Conservation (phyloP, 2,113 vertebrate species). For the Patagioenas fasciata region DNA sequence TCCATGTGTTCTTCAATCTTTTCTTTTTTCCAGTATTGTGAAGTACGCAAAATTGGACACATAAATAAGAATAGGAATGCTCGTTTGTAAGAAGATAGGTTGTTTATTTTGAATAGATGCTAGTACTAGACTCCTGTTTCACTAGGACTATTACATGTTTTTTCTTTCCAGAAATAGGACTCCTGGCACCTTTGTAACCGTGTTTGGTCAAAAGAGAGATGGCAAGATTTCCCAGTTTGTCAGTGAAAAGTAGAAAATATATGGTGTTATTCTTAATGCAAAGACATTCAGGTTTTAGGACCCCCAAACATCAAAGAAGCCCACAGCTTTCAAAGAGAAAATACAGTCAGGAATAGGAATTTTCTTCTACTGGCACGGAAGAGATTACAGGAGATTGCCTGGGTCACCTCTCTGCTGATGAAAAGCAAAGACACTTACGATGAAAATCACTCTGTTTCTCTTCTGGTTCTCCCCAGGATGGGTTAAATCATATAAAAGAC, state of each 20-base stretch:
- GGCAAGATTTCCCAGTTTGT: constrained; percentile 30
- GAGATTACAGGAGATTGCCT: background rate
- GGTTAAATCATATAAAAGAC: background rate
- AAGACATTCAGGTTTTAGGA: background rate
- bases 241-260: background rate
- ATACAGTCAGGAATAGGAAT: background rate
- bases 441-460: constrained; percentile 30
- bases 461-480: background rate
- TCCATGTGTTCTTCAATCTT: constrained; percentile 20
- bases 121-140: constrained; percentile 29
- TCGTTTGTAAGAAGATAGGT: constrained; percentile 30
- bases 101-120: constrained; percentile 58
- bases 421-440: constrained; percentile 28
- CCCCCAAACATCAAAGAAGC: background rate
- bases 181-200: constrained; percentile 20
- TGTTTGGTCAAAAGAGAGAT: background rate
- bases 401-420: background rate
- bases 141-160: background rate
- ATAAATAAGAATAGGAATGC: constrained; percentile 41
- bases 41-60: constrained; percentile 15
- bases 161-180: background rate
- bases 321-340: background rate
- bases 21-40: background rate
- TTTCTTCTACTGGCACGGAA: background rate
- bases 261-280: background rate